Base-by-base conservation (phyloP, 2,797 vertebrate species). In the Agapornis canus region DNA sequence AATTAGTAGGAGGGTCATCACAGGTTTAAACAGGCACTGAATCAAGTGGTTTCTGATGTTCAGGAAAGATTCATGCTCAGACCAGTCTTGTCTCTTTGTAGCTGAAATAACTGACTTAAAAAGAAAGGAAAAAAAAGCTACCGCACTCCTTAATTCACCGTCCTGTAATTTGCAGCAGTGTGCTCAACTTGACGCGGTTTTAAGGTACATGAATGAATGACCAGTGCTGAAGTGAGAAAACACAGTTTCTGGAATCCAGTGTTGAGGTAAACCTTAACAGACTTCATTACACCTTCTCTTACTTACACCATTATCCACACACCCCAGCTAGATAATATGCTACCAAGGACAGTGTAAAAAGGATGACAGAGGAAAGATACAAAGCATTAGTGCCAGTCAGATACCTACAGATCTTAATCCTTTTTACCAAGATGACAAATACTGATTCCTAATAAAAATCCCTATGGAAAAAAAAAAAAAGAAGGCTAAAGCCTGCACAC, bases 371-470 rank as follows among this genome's bases (percentile, higher is more conserved):
- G 10, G 61, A 37, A 64, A 66, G 83, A 89, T 31, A 75, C 5
- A 61, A 78, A 77, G 79, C 9, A 15, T 79, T 72, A 82, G 16
- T 79, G 68, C 57, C 73, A 82, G 56, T 37, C 61, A 76, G 65
- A 4, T 89, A 93, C 51, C 73, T 78, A 42, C 43, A 91, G 47
- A 95, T 95, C 73, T 89, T 73, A 93, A 91, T 94, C 87, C 89
- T 49, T 94, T 82, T 65, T 63, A 59, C 57, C 39, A 39, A 70
- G 51, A 76, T 8, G 13, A 83, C 54, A 76, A 84, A 76, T 37
- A 63, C 25, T 31, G 37, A 89, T 71, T 73, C 42, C 39, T 54
- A 32, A 3, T 0, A 42, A 80, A 83, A 80, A 69, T 32, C 42
- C 13, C 35, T 6, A 2, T 48, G 54, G 37, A 45, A 18, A 19